These are phyloP conservation scores for Cryptophagus acutangulus DNA, from an alignment of 2,888 invertebrate genomes.

Conservation along the genomic window DNA sequence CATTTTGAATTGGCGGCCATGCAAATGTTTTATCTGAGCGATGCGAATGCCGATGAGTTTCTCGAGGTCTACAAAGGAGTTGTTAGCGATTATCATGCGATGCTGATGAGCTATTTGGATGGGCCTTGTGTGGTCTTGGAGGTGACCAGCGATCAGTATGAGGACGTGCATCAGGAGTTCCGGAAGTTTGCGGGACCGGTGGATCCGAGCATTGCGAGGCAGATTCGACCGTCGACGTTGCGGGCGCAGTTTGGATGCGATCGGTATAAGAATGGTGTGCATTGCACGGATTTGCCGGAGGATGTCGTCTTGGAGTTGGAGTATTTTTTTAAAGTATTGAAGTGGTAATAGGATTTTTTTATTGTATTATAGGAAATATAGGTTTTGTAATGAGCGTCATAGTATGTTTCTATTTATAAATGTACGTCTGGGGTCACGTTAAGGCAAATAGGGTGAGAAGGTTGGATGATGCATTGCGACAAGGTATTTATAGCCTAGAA, in stretches of 20 bases:
- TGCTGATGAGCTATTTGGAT: slow-evolving; percentile 78
- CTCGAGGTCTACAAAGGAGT: slow-evolving; percentile 90
- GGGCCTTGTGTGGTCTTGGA: slow-evolving; percentile 86
- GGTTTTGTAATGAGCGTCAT: too few species aligned
- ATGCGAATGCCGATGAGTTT: slow-evolving; percentile 83
- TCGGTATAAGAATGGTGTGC: slow-evolving; percentile 82
- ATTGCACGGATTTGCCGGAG: slow-evolving; percentile 89
- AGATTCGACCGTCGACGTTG: slow-evolving; percentile 76
- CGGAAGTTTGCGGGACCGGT: slow-evolving; percentile 81
- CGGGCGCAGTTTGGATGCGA: slow-evolving; percentile 79
- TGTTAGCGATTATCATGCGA: slow-evolving; percentile 68
- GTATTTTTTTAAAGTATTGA: slow-evolving; percentile 72
- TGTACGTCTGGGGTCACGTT: too few species aligned
- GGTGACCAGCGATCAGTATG: slow-evolving; percentile 58
- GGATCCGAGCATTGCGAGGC: slow-evolving; percentile 86
- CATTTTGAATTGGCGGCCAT: slow-evolving; percentile 74
- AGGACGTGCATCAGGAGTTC: slow-evolving; percentile 64
- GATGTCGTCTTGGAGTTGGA: slow-evolving; percentile 80
- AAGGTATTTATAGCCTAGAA: too few species aligned
- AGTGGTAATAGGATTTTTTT: too few species aligned
- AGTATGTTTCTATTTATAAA: too few species aligned
- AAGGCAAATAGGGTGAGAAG: too few species aligned
- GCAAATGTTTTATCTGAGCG: slow-evolving; percentile 73
- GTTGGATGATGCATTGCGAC: too few species aligned
- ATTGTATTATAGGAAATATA: too few species aligned